Conservation (phyloP, 2,888 invertebrate genomes). For the Heliothis peltigera region DNA sequence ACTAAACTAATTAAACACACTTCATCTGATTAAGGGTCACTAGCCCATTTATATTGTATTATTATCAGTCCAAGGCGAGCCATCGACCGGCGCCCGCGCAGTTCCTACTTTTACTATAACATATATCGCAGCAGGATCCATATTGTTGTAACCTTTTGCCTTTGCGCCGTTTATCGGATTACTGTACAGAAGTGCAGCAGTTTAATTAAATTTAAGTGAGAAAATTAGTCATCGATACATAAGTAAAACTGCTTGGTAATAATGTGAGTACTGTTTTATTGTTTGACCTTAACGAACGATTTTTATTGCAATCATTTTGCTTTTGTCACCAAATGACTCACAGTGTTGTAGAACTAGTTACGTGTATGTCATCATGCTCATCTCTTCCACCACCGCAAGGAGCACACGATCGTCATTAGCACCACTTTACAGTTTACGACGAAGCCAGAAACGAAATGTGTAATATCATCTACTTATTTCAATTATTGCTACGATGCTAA, state of each 20-base stretch:
- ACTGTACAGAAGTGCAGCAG: background rate
- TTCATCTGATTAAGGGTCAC: slow-evolving; percentile 31
- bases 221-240: too few species aligned
- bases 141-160: slow-evolving; percentile 22
- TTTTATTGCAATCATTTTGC: background rate
- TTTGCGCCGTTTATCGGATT: slow-evolving; percentile 21
- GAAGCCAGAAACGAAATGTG: slow-evolving; percentile 1
- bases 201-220: background rate
- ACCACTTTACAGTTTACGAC: slow-evolving; percentile 6
- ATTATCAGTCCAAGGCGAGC: slow-evolving; percentile 39
- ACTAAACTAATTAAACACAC: slow-evolving; percentile 39
- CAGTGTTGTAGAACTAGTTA: background rate
- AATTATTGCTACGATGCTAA: background rate
- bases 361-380: background rate
- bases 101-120: slow-evolving; percentile 53
- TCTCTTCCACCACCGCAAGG: slow-evolving; percentile 3
- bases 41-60: slow-evolving; percentile 10
- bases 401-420: background rate
- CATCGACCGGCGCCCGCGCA: slow-evolving; percentile 20
- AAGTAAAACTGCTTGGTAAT: too few species aligned
- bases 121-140: slow-evolving; percentile 12
- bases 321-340: background rate
- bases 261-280: background rate
- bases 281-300: background rate
- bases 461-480: background rate